Percentiles rank a stretch among this genome's conserved stretches.
phyloP scores from a whole-genome alignment of 2,888 invertebrate species.

The Yponomeuta cagnagella region DNA sequence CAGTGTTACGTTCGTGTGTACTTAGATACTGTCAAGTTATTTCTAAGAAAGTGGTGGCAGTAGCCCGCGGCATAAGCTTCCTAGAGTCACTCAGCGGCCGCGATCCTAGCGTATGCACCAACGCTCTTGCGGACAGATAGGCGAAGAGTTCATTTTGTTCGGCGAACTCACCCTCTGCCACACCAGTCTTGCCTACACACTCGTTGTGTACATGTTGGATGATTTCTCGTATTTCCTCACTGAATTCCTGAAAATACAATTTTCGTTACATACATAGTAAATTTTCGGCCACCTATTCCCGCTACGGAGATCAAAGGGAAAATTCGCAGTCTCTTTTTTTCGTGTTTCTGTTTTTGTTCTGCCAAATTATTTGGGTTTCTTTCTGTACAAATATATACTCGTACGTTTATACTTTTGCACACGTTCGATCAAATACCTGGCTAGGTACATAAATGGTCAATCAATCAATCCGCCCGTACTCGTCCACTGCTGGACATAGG shows the following conservation, averaged over 20 bases:
- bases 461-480: too few species aligned
- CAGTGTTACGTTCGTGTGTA: not conserved
- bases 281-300: constrained; percentile 13
- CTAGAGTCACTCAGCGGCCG: not conserved
- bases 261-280: constrained; percentile 21
- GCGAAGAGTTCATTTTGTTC: constrained; percentile 27
- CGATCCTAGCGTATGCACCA: not conserved
- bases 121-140: not conserved
- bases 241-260: constrained; percentile 58
- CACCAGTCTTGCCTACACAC: constrained; percentile 66
- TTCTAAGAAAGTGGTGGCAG: not conserved
- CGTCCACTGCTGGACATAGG: too few species aligned
- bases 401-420: too few species aligned
- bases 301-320: constrained; percentile 9
- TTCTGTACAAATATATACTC: not conserved
- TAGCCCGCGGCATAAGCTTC: not conserved
- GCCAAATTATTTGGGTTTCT: constrained; percentile 15
- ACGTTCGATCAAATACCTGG: too few species aligned
- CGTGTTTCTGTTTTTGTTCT: constrained; percentile 29
- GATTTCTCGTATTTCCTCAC: constrained; percentile 71
- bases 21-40: not conserved
- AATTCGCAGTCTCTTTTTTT: not conserved
- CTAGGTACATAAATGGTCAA: too few species aligned
- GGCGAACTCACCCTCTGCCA: constrained; percentile 63
- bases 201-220: constrained; percentile 67